Percentiles rank a stretch among this genome's conserved stretches.
These are phyloP conservation scores for Acromyrmex charruanus DNA, from an alignment of 1,140 invertebrate genomes.

Conservation along the genomic window DNA sequence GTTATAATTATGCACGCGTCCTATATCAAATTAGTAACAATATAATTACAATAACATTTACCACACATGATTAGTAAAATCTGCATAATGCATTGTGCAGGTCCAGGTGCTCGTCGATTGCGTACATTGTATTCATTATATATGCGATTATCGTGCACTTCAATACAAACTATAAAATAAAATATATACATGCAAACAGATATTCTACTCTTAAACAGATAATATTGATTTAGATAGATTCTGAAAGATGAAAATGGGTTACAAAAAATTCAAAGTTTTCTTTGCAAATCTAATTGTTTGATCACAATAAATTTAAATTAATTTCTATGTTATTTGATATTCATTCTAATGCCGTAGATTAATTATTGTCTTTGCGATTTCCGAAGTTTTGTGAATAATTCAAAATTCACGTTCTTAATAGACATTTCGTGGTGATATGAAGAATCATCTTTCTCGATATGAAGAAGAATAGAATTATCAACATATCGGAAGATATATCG, in stretches of 20 bases:
- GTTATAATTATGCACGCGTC: constrained; percentile 28
- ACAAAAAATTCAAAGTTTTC: not conserved
- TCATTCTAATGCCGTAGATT: not conserved
- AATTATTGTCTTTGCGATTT: not conserved
- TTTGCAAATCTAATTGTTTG: not conserved
- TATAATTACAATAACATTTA: constrained; percentile 1
- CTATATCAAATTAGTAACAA: constrained; percentile 43
- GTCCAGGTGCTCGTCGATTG: not conserved
- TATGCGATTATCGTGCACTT: not conserved
- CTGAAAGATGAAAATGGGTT: not conserved
- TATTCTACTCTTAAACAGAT: not conserved
- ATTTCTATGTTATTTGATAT: not conserved
- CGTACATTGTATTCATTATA: not conserved
- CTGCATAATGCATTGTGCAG: constrained; percentile 13
- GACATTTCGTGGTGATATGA: not conserved
- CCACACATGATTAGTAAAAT: not conserved
- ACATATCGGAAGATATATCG: not conserved
- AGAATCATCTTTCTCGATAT: too few species aligned
- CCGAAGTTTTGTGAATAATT: constrained; percentile 3
- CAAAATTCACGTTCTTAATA: not conserved
- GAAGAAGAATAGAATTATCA: not conserved
- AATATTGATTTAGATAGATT: not conserved
- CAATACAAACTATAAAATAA: not conserved
- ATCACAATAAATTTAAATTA: not conserved
- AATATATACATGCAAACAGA: not conserved